Evolutionary conservation across 2,888 invertebrate species (phyloP).

Genomic region (Deroplatys truncata): DNA sequence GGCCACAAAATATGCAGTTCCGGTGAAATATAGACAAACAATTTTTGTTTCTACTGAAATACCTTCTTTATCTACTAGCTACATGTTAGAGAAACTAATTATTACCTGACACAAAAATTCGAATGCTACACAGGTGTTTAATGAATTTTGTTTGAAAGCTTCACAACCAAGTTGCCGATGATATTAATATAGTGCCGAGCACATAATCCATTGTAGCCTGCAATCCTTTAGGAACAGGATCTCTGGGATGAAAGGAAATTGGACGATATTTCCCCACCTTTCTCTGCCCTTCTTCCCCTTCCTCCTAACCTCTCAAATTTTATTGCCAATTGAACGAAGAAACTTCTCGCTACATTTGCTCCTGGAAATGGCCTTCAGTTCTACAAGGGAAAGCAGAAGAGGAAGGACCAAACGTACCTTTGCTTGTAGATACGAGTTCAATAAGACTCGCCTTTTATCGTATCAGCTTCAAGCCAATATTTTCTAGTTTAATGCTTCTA

Average conservation of each 20-base stretch:
- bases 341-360: slow-evolving; percentile 28
- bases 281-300: neutral
- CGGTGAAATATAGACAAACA: too few relatives aligned
- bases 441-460: neutral
- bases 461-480: too few relatives aligned
- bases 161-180: too few relatives aligned
- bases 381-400: neutral
- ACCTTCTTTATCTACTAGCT: too few relatives aligned
- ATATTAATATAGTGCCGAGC: neutral
- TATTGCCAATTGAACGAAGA: slow-evolving; percentile 31
- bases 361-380: slow-evolving; percentile 18
- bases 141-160: too few relatives aligned
- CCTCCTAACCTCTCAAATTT: slow-evolving; percentile 30
- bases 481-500: neutral
- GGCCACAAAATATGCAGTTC: too few relatives aligned
- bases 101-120: too few relatives aligned
- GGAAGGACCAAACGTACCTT: neutral
- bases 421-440: neutral
- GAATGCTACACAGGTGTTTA: too few relatives aligned
- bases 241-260: slow-evolving; percentile 25
- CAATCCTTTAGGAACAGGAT: neutral
- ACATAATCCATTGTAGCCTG: neutral
- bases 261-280: slow-evolving; percentile 29
- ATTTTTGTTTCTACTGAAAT: too few relatives aligned
- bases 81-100: too few relatives aligned